Base-by-base conservation (phyloP, 2,888 invertebrate species). In the Endomychus coccineus region DNA sequence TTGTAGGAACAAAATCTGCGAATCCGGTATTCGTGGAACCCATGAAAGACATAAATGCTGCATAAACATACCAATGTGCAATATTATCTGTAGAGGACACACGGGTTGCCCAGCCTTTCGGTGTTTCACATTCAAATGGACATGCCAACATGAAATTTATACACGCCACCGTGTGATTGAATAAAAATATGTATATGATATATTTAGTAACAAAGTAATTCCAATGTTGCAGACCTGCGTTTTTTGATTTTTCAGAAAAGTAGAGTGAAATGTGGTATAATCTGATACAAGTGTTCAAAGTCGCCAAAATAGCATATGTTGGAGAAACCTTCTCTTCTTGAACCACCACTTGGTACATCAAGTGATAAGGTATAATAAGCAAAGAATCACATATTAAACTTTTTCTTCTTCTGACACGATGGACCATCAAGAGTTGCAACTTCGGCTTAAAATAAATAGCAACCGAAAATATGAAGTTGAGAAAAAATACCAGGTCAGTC, bases 141-240 rank as follows among this genome's bases (percentile, higher is more conserved):
- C 38, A 43, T n/a, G 71, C 62, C 50, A 67, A 64, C 16, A 70
- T 50, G 52, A 63, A 71, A 70, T 70, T 71, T 15, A 71, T 54
- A 43, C 71, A 71, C 9, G 70, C 67, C 61, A 67, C 66, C 3
- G 67, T 66, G 46, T 73, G 73, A 6, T 68, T 66, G 16, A 67
- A 64, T 11, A 71, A 41, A 24, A 70, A 44, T 39, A 72, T 67
- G 16, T 69, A 59, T 44, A 67, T 64, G 2, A 39, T 35, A 14
- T 39, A 39, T 11, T 28, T 30, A 3, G 27, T 30, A 3, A 39
- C 30, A 16, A 39, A 39, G 14, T 34, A 39, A 30, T 39, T 39
- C 39, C 39, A 35, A 13, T 39, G 39, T 10, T 29, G 16, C 2
- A 11, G 4, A 5, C 39, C 39, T 1, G 39, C 34, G 15, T 28